phyloP scores from a whole-genome alignment of 37 sponge, comb jelly and placozoan species.

The Cladorhizidae sp. region DNA sequence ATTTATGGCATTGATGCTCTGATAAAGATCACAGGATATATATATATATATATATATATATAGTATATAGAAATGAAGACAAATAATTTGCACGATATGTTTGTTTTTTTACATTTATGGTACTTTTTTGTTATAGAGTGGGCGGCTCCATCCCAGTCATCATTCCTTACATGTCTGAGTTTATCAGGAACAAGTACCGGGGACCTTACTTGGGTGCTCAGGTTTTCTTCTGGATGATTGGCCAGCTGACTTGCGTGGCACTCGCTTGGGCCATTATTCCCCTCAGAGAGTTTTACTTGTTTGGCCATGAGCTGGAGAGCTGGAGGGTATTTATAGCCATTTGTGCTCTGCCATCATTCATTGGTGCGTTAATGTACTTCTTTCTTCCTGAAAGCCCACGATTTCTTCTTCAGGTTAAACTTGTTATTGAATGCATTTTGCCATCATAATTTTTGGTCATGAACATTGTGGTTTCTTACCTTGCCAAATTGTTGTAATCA shows the following conservation, averaged over 20 bases:
- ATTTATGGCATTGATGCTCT: too few species aligned
- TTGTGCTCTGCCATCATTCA: constrained; percentile 62
- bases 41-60: too few species aligned
- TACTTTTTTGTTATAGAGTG: constrained; percentile 52
- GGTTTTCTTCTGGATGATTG: constrained; percentile 62
- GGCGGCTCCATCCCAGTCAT: constrained; percentile 76
- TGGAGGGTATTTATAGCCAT: constrained; percentile 70
- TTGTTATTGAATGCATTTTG: too few species aligned
- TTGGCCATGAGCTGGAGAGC: constrained; percentile 25
- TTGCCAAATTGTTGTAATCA: too few species aligned
- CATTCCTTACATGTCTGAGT: constrained; percentile 63
- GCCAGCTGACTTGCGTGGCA: constrained; percentile 45
- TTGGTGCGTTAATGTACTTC: constrained; percentile 52
- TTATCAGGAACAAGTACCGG: constrained; percentile 59
- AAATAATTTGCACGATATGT: too few species aligned
- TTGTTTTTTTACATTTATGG: too few species aligned
- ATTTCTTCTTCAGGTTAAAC: constrained; percentile 52
- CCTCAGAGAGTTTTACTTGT: background rate
- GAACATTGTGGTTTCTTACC: too few species aligned
- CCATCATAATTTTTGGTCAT: too few species aligned
- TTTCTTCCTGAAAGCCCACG: constrained; percentile 81
- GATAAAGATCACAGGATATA: too few species aligned
- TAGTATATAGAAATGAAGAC: too few species aligned
- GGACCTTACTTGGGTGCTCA: constrained; percentile 56
- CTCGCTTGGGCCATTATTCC: constrained; percentile 76